Evolutionary conservation across 37 sponge, comb jelly and placozoan species (phyloP).

Genomic region (Mnemiopsis leidyi): DNA sequence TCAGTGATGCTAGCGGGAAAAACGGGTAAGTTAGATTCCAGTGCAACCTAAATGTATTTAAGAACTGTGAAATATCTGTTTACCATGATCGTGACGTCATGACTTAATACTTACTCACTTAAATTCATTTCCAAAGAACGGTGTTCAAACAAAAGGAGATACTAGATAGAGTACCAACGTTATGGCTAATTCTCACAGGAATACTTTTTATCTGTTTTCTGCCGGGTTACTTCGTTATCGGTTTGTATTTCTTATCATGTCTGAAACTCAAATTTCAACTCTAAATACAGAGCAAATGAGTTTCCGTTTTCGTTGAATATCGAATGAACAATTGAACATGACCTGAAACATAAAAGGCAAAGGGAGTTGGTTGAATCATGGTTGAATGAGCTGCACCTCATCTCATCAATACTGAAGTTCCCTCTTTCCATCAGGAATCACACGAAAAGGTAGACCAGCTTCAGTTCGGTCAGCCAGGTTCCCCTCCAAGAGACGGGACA

Average conservation of each 20-base stretch:
- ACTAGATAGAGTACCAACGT: slow-evolving; percentile 4
- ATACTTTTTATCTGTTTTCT: not conserved
- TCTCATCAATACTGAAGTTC: not conserved
- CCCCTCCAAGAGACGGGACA: not conserved
- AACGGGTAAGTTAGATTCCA: not conserved
- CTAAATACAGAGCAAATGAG: too few relatives aligned
- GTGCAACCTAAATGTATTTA: too few relatives aligned
- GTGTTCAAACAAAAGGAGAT: not conserved
- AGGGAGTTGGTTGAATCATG: too few relatives aligned
- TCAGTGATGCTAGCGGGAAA: not conserved
- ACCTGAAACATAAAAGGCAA: too few relatives aligned
- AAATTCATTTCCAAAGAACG: not conserved
- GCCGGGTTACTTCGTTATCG: slow-evolving; percentile 6
- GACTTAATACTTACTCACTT: not conserved
- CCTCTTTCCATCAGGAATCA: not conserved
- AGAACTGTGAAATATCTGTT: too few relatives aligned
- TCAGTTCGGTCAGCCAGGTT: not conserved
- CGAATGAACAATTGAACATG: too few relatives aligned
- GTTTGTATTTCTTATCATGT: too few relatives aligned
- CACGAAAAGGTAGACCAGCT: slow-evolving; percentile 6
- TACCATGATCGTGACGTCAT: too few relatives aligned
- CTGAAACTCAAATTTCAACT: too few relatives aligned
- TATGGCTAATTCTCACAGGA: slow-evolving; percentile 8
- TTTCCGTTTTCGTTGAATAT: too few relatives aligned
- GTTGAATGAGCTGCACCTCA: too few relatives aligned